Conservation (phyloP, 2,797 vertebrate genomes). For the Melanotaenia trifasciata region DNA sequence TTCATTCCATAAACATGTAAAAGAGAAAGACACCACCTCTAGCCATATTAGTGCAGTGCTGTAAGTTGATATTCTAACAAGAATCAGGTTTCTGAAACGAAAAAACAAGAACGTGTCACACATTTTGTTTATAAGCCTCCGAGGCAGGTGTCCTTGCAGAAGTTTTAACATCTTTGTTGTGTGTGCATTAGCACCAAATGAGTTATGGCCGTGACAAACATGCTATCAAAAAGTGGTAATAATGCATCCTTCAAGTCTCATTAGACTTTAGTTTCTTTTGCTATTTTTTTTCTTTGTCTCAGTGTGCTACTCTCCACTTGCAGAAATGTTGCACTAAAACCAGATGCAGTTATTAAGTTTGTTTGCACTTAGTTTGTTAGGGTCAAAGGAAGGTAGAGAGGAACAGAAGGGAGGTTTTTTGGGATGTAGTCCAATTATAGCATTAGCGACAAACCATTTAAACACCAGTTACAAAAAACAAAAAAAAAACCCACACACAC, state of each 20-base stretch:
- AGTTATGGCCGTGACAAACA: slow-evolving; percentile 8
- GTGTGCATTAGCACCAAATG: slow-evolving; percentile 16
- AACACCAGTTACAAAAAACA: slow-evolving; percentile 42
- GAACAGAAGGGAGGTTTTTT: slow-evolving; percentile 46
- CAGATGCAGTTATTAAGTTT: slow-evolving; percentile 46
- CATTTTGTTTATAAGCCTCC: slow-evolving; percentile 71
- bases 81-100: slow-evolving; percentile 80
- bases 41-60: slow-evolving; percentile 70
- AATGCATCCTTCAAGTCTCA: not conserved
- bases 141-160: slow-evolving; percentile 60
- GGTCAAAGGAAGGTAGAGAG: slow-evolving; percentile 78
- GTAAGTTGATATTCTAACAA: slow-evolving; percentile 82
- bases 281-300: slow-evolving; percentile 17
- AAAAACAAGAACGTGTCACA: slow-evolving; percentile 75
- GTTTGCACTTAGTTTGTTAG: slow-evolving; percentile 27
- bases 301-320: slow-evolving; percentile 37
- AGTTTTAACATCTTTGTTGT: slow-evolving; percentile 62
- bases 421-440: slow-evolving; percentile 65
- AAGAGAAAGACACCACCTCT: slow-evolving; percentile 63
- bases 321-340: slow-evolving; percentile 51
- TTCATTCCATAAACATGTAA: slow-evolving; percentile 65
- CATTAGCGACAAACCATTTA: slow-evolving; percentile 68
- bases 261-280: slow-evolving; percentile 35
- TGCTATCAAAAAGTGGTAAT: not conserved
- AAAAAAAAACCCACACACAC: slow-evolving; percentile 14